A percentile compares a stretch with the other conserved stretches of the same genome.
Conservation (phyloP, 2,113 vertebrate genomes). For the Arenaria interpres region DNA sequence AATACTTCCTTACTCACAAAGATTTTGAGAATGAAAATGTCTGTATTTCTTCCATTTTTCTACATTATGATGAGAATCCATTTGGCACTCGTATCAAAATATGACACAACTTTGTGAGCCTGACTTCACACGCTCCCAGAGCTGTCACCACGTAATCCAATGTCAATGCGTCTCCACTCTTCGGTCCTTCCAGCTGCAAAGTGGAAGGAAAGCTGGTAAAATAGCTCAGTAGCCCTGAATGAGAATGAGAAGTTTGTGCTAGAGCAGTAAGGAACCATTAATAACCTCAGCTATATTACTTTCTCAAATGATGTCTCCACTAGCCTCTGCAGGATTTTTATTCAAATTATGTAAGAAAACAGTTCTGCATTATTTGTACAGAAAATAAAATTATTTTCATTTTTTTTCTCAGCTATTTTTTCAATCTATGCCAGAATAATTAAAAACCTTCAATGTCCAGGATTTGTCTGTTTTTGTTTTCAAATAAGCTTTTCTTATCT, state of each 20-base stretch:
- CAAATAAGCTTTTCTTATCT: constrained; percentile 29
- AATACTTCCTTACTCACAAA: neutral
- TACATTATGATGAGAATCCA: neutral
- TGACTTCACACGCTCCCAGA: neutral
- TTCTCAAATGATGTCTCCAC: neutral
- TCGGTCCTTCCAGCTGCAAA: neutral
- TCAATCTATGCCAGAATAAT: neutral
- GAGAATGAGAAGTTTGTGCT: neutral
- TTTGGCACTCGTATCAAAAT: neutral
- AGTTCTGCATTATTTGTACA: neutral
- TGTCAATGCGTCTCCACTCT: rapidly evolving
- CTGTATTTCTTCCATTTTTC: neutral
- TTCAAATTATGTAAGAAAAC: neutral
- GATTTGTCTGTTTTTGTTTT: neutral
- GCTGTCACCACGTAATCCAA: neutral
- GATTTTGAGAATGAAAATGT: neutral
- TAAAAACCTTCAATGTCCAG: neutral
- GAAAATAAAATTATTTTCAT: neutral
- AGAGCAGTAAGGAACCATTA: neutral
- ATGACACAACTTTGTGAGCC: neutral
- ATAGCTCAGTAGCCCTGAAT: neutral
- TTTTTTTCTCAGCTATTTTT: neutral
- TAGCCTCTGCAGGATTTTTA: neutral
- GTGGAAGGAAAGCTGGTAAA: neutral
- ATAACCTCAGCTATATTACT: neutral